Base-by-base conservation (phyloP, 2,888 invertebrate species). In the Cantharis rufa region DNA sequence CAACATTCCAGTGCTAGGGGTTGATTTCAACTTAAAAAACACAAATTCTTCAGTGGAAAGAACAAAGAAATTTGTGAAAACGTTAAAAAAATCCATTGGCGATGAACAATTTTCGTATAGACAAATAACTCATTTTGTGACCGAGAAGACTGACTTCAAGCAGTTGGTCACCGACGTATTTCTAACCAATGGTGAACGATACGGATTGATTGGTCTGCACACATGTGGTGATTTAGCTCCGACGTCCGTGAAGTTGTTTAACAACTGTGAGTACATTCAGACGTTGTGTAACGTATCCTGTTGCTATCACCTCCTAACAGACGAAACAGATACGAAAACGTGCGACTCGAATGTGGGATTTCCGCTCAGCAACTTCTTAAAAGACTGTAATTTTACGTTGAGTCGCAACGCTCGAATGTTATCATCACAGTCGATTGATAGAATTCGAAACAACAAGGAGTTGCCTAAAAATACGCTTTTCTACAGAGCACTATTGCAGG, bases 181-280 rank as follows among this genome's bases (percentile, higher is more conserved):
- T 85, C 86, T 83, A 1, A 82, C 83, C 15, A 82, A 86, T 16
- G 84, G 88, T 64, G 83, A 88, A 0, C 88, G 86, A 13, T 82
- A 93, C n/a, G 89, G 92, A 48, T 83, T 94, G 2, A 91, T 91
- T 84, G 97, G 97, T 11, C 90, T 98, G 9, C 98, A 98, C 85
- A 96, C 97, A 0, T 98, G 98, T 86, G 98, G 98, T 0, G 93
- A 95, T 88, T 89, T 98, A 7, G 94, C 94, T 0, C 89, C 95
- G 1, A 92, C 92, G 11, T 93, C 93, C 62, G 88, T 97, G 1
- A 91, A 92, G 78, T 89, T 95, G 13, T 97, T 96, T 85, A 85
- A 89, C 3, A 82, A 87, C 0, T 91, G 91, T 76, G 75, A 88
- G 0, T 85, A 90, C 24, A 90, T 93, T 0, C 89, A 89, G 76